Percentiles rank a stretch among this genome's conserved stretches.
These are phyloP conservation scores for Euproctis similis DNA, from an alignment of 2,888 invertebrate species.

Conservation along the genomic window DNA sequence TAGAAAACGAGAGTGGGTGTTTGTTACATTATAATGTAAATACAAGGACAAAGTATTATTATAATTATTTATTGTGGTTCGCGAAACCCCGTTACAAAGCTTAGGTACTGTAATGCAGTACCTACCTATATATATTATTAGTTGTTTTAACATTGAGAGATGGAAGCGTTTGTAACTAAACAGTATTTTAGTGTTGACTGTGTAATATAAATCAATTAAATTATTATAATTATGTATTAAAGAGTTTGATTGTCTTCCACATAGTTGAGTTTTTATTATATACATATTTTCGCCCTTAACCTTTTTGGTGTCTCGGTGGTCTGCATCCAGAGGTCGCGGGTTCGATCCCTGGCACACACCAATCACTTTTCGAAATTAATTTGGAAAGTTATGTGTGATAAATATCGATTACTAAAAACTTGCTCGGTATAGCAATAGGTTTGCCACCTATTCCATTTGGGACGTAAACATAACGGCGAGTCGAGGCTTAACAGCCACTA, in stretches of 20 bases:
- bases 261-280: constrained; percentile 31
- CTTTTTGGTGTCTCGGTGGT: neutral
- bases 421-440: too few relatives aligned
- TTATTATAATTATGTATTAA: constrained; percentile 68
- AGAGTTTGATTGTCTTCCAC: constrained; percentile 44
- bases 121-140: constrained; percentile 14
- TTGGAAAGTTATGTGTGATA: too few relatives aligned
- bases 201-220: constrained; percentile 69
- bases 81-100: constrained; percentile 35
- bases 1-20: too few relatives aligned
- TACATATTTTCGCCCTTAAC: constrained; percentile 2
- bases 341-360: too few relatives aligned
- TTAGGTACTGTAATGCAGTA: constrained; percentile 66
- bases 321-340: too few relatives aligned
- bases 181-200: constrained; percentile 74
- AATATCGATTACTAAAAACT: too few relatives aligned
- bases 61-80: constrained; percentile 25
- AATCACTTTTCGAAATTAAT: too few relatives aligned
- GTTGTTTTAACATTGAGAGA: constrained; percentile 40
- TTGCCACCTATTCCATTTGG: too few relatives aligned
- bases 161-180: constrained; percentile 53
- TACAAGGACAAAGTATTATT: constrained; percentile 55
- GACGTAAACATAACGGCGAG: too few relatives aligned
- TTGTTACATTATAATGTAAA: constrained; percentile 68
- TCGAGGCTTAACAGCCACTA: too few relatives aligned